Conservation (phyloP, 2,797 vertebrate species). For the Perodicticus potto region DNA sequence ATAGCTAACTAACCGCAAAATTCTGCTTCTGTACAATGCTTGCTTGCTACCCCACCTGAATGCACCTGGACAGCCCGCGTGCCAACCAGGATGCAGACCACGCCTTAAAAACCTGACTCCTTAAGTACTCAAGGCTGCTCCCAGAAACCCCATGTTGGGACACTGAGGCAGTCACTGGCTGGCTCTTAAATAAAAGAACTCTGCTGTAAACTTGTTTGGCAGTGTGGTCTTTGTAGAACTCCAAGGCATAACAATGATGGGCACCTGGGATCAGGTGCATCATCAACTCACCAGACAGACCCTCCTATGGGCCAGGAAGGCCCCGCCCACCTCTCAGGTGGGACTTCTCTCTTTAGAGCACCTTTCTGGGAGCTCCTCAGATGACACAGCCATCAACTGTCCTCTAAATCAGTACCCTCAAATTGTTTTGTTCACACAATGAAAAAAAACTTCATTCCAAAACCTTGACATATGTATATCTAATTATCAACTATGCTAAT, state of each 20-base stretch:
- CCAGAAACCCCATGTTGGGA: too few relatives aligned
- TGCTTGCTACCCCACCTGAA: too few relatives aligned
- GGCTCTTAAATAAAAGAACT: too few relatives aligned
- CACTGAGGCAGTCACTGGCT: too few relatives aligned
- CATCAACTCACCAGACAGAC: neutral
- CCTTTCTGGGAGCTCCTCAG: neutral
- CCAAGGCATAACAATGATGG: neutral
- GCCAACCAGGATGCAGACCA: too few relatives aligned
- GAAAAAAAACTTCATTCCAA: neutral
- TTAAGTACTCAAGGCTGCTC: too few relatives aligned
- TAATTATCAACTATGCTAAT: neutral
- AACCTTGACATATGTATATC: neutral
- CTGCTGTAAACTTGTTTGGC: too few relatives aligned
- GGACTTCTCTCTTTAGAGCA: neutral
- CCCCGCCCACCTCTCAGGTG: neutral
- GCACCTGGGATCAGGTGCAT: neutral
- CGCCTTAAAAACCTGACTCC: too few relatives aligned
- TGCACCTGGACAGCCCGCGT: too few relatives aligned
- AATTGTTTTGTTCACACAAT: neutral
- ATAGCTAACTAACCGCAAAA: too few relatives aligned
- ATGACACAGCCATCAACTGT: neutral
- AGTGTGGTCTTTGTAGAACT: too few relatives aligned
- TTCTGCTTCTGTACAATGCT: too few relatives aligned
- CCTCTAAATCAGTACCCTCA: neutral
- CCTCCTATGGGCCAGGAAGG: neutral